phyloP scores from a whole-genome alignment of 2,888 invertebrate genomes.

The Ditylenchus weischeri region DNA sequence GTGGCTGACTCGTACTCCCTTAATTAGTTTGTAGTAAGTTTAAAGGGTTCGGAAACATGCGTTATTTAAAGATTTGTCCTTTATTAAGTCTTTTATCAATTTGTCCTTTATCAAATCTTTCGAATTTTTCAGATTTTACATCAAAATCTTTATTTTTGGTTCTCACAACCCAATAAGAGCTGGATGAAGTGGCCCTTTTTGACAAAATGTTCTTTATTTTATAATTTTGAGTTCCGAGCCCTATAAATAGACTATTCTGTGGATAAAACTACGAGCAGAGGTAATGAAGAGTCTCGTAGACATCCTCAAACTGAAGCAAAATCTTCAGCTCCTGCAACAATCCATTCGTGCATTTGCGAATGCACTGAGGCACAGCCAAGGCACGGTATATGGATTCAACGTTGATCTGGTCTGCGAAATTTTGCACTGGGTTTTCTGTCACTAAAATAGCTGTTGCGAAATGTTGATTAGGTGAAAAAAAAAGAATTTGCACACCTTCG shows the following conservation, averaged over 20 bases:
- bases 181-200: too few relatives aligned
- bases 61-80: too few relatives aligned
- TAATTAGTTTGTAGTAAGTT: not conserved
- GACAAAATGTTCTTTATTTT: too few relatives aligned
- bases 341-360: not conserved
- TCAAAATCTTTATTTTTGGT: too few relatives aligned
- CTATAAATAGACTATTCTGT: not conserved
- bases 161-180: too few relatives aligned
- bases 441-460: too few relatives aligned
- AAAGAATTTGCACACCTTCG: too few relatives aligned
- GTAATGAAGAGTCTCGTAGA: not conserved
- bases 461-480: too few relatives aligned
- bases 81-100: too few relatives aligned
- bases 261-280: not conserved
- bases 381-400: not conserved
- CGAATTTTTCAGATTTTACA: too few relatives aligned
- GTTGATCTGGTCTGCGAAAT: not conserved
- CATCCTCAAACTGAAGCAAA: not conserved
- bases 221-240: not conserved
- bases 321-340: not conserved
- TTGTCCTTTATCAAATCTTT: too few relatives aligned
- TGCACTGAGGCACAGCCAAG: not conserved
- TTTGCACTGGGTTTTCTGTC: not conserved
- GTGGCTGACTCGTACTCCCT: constrained; percentile 1
- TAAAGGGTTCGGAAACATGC: too few relatives aligned